Conservation (phyloP, 2,888 invertebrate species). For the Andrena chrysosceles region DNA sequence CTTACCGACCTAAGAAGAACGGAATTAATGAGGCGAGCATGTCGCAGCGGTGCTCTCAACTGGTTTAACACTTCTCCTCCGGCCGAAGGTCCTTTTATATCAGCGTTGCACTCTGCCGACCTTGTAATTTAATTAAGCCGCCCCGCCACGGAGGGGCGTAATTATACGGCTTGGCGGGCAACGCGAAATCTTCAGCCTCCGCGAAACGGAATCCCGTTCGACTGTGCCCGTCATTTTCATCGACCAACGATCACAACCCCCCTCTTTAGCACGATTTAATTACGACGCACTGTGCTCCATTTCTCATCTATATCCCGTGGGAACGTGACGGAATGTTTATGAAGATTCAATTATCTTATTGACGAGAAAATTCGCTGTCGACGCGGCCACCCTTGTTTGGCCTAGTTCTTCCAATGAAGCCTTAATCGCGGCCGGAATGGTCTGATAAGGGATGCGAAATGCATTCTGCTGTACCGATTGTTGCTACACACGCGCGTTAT, state of each 20-base stretch:
- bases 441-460: not conserved
- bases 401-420: not conserved
- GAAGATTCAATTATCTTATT: not conserved
- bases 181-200: conserved; percentile 13
- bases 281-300: not conserved
- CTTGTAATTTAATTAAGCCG: conserved; percentile 65
- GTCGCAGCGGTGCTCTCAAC: conserved; percentile 54
- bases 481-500: not conserved
- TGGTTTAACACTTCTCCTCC: conserved; percentile 66
- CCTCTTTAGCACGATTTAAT: not conserved
- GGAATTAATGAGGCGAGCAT: conserved; percentile 69
- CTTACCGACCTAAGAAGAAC: conserved; percentile 69
- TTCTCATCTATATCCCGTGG: not conserved
- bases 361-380: not conserved
- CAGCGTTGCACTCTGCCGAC: conserved; percentile 47
- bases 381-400: not conserved
- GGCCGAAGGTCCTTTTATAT: conserved; percentile 69
- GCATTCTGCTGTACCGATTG: conserved; percentile 7
- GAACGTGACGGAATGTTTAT: not conserved
- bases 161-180: conserved; percentile 37
- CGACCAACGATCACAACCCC: not conserved
- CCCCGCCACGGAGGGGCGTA: conserved; percentile 25
- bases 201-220: not conserved
- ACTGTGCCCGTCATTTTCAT: not conserved
- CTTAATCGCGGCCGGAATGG: not conserved